Evolutionary conservation across 2,113 vertebrate genomes (phyloP).

Genomic region (Labrus mixtus): DNA sequence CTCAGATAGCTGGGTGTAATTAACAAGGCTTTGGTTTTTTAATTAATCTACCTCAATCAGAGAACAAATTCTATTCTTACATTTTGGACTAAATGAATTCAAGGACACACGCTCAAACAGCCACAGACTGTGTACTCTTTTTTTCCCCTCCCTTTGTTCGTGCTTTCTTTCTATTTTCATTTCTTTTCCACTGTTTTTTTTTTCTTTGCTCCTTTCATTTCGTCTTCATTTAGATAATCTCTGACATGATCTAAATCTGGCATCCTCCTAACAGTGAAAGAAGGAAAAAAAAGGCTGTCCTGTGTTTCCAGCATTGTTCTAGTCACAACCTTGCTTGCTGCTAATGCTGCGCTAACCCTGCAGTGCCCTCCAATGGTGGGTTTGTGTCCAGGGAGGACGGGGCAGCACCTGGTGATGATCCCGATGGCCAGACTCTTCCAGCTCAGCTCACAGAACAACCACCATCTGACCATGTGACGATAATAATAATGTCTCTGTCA

Average conservation of each 20-base stretch:
- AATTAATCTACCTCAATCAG: constrained; percentile 73
- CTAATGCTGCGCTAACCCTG: constrained; percentile 54
- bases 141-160: constrained; percentile 13
- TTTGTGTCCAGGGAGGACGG: constrained; percentile 42
- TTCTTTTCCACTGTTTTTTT: neutral
- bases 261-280: neutral
- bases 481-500: constrained; percentile 69
- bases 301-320: constrained; percentile 27
- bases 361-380: constrained; percentile 74
- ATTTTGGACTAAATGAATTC: constrained; percentile 60
- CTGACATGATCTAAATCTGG: constrained; percentile 29
- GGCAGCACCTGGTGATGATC: constrained; percentile 69
- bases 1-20: constrained; percentile 71
- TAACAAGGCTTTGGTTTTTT: constrained; percentile 71
- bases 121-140: constrained; percentile 1
- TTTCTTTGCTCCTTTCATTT: neutral
- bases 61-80: constrained; percentile 62
- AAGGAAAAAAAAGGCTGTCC: neutral
- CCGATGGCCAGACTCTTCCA: constrained; percentile 72
- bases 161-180: constrained; percentile 4
- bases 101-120: constrained; percentile 44
- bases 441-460: constrained; percentile 79
- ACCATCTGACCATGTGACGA: constrained; percentile 79
- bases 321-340: constrained; percentile 18
- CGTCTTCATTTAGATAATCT: constrained; percentile 33